Evolutionary conservation across 2,113 vertebrate species (phyloP), one percentile per base, ranked within the genome.

Genomic region (Hyla sarda): DNA sequence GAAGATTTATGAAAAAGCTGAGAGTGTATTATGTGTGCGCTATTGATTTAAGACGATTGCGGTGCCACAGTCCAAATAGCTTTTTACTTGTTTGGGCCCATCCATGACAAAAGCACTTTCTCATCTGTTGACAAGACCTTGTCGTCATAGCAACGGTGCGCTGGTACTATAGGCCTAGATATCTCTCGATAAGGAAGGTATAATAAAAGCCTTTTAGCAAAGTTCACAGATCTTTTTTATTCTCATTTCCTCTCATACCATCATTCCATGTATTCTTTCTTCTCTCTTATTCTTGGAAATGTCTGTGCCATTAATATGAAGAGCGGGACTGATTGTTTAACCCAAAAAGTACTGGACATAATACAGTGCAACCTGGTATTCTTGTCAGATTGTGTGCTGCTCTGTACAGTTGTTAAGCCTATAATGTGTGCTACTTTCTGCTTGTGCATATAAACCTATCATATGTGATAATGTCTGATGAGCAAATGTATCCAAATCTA

Each of bases 21-120:
- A 81, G 84, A 60, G 77, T 73, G 84, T 86, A 86, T 86, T 86
- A 86, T 86, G 67, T 81, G 83, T 50, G 75, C 37, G 76, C 84
- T 86, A 86, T 86, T 86, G 84, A 86, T 86, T 86, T 81, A 86
- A 81, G 84, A 62, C 84, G 34, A 86, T 81, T 81, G 84, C 13
- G 65, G 45, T 71, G 84, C 77, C 77, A 81, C 48, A 86, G 77
- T 73, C 84, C 84, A 86, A 81, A 86, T 81, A 86, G 84, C 76
- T 86, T 81, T 12, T 73, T 73, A 81, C 84, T 86, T 86, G 65
- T 86, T 81, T 81, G 77, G 84, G 67, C 65, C 84, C 84, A 48
- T 86, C 84, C 67, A 50, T 81, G 84, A 86, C 84, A 86, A 74
- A 86, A 86, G 76, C 84, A 81, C 77, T 86, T 81, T 86, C 77